Percentiles rank a stretch among this genome's conserved stretches.
These are phyloP conservation scores for Mizuhopecten yessoensis DNA, from an alignment of 1,140 invertebrate species.

Conservation along the genomic window DNA sequence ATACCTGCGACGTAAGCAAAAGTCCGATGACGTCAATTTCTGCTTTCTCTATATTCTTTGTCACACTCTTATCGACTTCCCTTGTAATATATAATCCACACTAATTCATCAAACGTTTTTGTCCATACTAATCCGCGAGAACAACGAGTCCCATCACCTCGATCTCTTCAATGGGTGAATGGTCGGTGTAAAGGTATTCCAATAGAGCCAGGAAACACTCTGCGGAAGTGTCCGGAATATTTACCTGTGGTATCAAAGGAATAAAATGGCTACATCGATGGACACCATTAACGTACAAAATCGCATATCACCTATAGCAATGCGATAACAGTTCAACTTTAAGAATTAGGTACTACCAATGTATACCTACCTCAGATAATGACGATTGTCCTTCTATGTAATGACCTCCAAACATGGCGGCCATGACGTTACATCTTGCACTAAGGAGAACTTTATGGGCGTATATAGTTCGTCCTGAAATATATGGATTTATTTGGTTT, in stretches of 20 bases:
- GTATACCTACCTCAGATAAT: slow-evolving; percentile 64
- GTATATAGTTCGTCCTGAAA: slow-evolving; percentile 72
- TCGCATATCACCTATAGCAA: no score
- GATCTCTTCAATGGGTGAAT: slow-evolving; percentile 77
- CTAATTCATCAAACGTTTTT: slow-evolving; percentile 72
- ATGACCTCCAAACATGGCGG: slow-evolving; percentile 78
- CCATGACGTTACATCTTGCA: slow-evolving; percentile 76
- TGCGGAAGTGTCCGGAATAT: slow-evolving; percentile 53
- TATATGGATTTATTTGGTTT: background rate
- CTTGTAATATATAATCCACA: slow-evolving; percentile 81
- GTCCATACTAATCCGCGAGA: slow-evolving; percentile 77
- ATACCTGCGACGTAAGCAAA: slow-evolving; percentile 75
- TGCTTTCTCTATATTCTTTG: slow-evolving; percentile 75
- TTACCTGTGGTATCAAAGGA: background rate
- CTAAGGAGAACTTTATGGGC: slow-evolving; percentile 74
- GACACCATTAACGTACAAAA: no score
- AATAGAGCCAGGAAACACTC: slow-evolving; percentile 77
- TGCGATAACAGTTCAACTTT: background rate
- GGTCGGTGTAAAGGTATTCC: slow-evolving; percentile 81
- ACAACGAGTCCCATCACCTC: slow-evolving; percentile 76
- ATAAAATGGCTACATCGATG: no score
- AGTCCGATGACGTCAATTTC: slow-evolving; percentile 80
- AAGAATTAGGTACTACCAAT: background rate
- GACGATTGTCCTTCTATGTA: slow-evolving; percentile 72
- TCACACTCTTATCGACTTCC: slow-evolving; percentile 75